Evolutionary conservation across 1,140 invertebrate genomes (phyloP).

Genomic region (Musca vetustissima): DNA sequence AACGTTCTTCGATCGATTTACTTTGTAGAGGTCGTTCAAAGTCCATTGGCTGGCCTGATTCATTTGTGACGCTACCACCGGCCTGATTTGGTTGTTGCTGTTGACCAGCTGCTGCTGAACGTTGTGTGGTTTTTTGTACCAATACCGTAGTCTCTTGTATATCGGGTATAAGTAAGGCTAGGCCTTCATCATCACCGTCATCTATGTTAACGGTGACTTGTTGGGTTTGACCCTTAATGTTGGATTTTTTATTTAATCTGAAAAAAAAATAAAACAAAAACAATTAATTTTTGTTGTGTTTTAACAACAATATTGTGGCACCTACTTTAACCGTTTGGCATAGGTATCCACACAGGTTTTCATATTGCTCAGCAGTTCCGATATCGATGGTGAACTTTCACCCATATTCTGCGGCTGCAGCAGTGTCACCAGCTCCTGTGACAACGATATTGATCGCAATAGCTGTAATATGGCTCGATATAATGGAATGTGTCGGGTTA

Average conservation of each 20-base stretch:
- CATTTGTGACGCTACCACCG: neutral
- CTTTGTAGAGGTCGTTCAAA: constrained; percentile 58
- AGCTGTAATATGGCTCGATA: constrained; percentile 83
- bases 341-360: constrained; percentile 89
- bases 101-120: no score
- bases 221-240: constrained; percentile 54
- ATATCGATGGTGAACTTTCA: constrained; percentile 60
- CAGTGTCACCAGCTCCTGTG: constrained; percentile 66
- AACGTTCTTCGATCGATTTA: constrained; percentile 70
- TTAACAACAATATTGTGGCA: constrained; percentile 18
- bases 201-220: constrained; percentile 52
- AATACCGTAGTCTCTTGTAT: constrained; percentile 81
- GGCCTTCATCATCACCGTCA: constrained; percentile 75
- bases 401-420: constrained; percentile 59
- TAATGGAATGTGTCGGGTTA: constrained; percentile 90
- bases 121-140: constrained; percentile 69
- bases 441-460: constrained; percentile 76
- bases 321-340: constrained; percentile 76
- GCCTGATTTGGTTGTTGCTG: constrained; percentile 40
- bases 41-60: constrained; percentile 37
- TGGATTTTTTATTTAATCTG: constrained; percentile 57
- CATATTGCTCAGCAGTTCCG: constrained; percentile 80
- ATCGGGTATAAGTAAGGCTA: constrained; percentile 84
- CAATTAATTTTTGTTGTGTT: neutral
- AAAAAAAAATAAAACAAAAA: neutral